Conservation (phyloP, 2,113 vertebrate species). For the Microtus richardsoni region DNA sequence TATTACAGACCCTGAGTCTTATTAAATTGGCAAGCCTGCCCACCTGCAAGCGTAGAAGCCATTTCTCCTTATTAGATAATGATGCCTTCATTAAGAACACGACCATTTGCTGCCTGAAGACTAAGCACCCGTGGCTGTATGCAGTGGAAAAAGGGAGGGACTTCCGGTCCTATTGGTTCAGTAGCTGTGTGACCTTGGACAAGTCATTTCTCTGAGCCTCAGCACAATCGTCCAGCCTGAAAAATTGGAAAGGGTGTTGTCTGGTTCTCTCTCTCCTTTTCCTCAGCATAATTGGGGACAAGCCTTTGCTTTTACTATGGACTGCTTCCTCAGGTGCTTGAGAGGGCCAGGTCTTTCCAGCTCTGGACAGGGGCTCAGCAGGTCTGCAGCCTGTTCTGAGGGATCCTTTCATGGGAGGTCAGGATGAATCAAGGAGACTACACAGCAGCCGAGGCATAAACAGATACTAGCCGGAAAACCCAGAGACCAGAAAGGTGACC, state of each 20-base stretch:
- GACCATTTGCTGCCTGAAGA: not conserved
- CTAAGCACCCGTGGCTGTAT: not conserved
- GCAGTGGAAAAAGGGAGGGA: not conserved
- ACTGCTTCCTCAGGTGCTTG: not conserved
- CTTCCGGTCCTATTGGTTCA: not conserved
- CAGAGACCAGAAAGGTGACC: not conserved
- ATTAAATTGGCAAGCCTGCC: conserved; percentile 55
- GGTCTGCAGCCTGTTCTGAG: too few species aligned
- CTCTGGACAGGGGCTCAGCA: not conserved
- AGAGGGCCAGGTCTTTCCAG: not conserved
- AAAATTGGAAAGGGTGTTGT: not conserved
- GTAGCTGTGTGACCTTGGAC: not conserved
- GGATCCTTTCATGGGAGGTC: not conserved
- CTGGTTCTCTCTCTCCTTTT: not conserved
- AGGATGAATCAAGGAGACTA: not conserved
- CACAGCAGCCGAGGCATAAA: not conserved
- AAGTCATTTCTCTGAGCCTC: not conserved
- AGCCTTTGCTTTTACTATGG: not conserved
- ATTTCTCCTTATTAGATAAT: conserved; percentile 59
- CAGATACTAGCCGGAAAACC: not conserved
- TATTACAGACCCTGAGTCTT: not conserved
- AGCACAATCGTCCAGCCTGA: not conserved
- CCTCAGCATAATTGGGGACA: not conserved
- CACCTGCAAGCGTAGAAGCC: conserved; percentile 31
- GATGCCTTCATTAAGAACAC: not conserved